Evolutionary conservation across 2,888 invertebrate species (phyloP).

Genomic region (Synanthedon vespiformis): DNA sequence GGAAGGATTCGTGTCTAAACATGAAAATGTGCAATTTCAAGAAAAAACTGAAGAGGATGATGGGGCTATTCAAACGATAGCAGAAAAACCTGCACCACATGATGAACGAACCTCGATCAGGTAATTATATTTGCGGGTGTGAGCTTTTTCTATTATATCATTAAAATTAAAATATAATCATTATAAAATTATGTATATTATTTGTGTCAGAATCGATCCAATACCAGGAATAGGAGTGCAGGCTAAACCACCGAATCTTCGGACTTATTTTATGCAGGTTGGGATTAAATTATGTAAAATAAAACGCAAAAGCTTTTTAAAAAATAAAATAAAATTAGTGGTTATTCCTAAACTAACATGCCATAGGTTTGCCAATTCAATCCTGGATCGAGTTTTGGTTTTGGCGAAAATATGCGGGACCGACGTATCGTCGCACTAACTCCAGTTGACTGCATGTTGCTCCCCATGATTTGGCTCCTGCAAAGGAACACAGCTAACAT

Average conservation of each 20-base stretch:
- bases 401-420: slow-evolving; percentile 77
- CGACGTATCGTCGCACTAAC: slow-evolving; percentile 76
- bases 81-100: too few species aligned
- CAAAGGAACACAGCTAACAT: slow-evolving; percentile 75
- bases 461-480: slow-evolving; percentile 78
- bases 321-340: not conserved
- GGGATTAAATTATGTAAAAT: slow-evolving; percentile 2
- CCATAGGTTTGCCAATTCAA: slow-evolving; percentile 68
- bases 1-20: slow-evolving; percentile 5
- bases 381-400: slow-evolving; percentile 75
- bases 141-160: too few species aligned
- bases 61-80: too few species aligned
- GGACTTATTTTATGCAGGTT: slow-evolving; percentile 58
- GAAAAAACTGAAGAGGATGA: not conserved
- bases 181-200: too few species aligned
- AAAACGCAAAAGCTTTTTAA: not conserved
- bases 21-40: slow-evolving; percentile 8
- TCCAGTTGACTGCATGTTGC: slow-evolving; percentile 73
- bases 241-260: slow-evolving; percentile 17
- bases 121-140: too few species aligned
- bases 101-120: too few species aligned
- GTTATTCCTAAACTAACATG: too few species aligned
- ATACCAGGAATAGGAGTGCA: not conserved
- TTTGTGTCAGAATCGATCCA: not conserved
- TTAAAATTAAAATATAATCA: too few species aligned